A percentile compares a stretch with the other conserved stretches of the same genome.
These are phyloP conservation scores for Amphilophus citrinellus DNA, from an alignment of 2,113 vertebrate species.

Conservation along the genomic window DNA sequence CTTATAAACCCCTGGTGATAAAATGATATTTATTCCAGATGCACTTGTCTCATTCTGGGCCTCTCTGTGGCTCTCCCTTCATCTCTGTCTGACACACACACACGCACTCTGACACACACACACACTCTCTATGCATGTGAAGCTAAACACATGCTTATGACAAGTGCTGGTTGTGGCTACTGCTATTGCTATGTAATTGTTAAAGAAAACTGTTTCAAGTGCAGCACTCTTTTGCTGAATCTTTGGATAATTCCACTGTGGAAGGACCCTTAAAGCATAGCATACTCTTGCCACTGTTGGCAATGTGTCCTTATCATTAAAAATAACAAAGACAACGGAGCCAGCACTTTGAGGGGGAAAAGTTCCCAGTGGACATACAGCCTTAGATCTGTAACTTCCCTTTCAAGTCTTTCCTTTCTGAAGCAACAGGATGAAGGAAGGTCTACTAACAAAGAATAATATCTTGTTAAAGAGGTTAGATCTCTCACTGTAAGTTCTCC, in stretches of 20 bases:
- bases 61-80: slow-evolving; percentile 28
- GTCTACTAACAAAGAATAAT: slow-evolving; percentile 28
- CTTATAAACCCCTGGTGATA: slow-evolving; percentile 69
- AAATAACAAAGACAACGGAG: slow-evolving; percentile 34
- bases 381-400: slow-evolving; percentile 46
- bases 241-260: slow-evolving; percentile 58
- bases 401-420: slow-evolving; percentile 51
- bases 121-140: slow-evolving; percentile 22
- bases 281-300: slow-evolving; percentile 47
- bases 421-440: slow-evolving; percentile 27
- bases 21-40: slow-evolving; percentile 77
- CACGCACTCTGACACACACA: neutral
- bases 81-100: slow-evolving; percentile 31
- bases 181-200: slow-evolving; percentile 53
- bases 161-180: slow-evolving; percentile 58
- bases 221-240: slow-evolving; percentile 44
- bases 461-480: slow-evolving; percentile 20
- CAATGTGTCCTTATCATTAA: slow-evolving; percentile 33
- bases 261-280: slow-evolving; percentile 40
- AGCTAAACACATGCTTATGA: slow-evolving; percentile 57
- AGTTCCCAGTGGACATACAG: slow-evolving; percentile 44
- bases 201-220: slow-evolving; percentile 53
- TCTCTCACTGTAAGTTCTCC: neutral
- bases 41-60: slow-evolving; percentile 52
- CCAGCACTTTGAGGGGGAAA: slow-evolving; percentile 18